Conservation (phyloP, 2,888 invertebrate species). For the Lordiphosa fenestrarum region DNA sequence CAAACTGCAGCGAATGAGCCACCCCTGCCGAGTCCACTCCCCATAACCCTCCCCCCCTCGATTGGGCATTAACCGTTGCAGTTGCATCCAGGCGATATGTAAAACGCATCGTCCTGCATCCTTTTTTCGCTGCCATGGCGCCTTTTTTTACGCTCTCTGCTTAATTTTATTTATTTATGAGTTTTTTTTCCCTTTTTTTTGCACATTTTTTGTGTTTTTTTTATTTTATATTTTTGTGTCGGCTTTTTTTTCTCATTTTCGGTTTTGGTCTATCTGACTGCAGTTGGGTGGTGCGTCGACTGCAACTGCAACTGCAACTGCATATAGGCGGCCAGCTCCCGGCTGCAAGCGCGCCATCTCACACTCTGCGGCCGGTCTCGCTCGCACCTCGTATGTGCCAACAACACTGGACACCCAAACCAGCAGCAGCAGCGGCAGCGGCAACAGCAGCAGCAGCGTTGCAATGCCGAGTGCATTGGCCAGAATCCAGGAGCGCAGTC, state of each 20-base stretch:
- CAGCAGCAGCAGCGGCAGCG: neutral
- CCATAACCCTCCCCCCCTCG: neutral
- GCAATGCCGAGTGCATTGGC: slow-evolving; percentile 16
- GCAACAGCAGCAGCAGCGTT: neutral
- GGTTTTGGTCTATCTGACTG: slow-evolving; percentile 9
- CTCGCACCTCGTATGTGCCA: slow-evolving; percentile 26
- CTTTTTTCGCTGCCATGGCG: slow-evolving; percentile 37
- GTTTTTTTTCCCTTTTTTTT: slow-evolving; percentile 47
- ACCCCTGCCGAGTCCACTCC: neutral
- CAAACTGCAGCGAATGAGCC: slow-evolving; percentile 55
- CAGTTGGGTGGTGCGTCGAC: slow-evolving; percentile 20
- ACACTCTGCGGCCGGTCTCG: slow-evolving; percentile 29
- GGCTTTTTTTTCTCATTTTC: slow-evolving; percentile 41
- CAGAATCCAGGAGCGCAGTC: slow-evolving; percentile 20
- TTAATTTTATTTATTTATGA: slow-evolving; percentile 74
- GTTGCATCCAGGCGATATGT: slow-evolving; percentile 38
- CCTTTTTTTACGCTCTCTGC: slow-evolving; percentile 52
- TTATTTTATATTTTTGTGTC: slow-evolving; percentile 24
- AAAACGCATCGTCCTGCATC: slow-evolving; percentile 45
- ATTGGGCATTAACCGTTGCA: slow-evolving; percentile 8
- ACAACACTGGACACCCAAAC: slow-evolving; percentile 7
- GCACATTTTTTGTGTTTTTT: slow-evolving; percentile 35
- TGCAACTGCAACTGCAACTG: slow-evolving; percentile 13
- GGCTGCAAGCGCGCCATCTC: slow-evolving; percentile 45
- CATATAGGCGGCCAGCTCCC: slow-evolving; percentile 18